These are phyloP conservation scores for Miniopterus natalensis DNA, from an alignment of 2,113 vertebrate genomes.

Conservation along the genomic window DNA sequence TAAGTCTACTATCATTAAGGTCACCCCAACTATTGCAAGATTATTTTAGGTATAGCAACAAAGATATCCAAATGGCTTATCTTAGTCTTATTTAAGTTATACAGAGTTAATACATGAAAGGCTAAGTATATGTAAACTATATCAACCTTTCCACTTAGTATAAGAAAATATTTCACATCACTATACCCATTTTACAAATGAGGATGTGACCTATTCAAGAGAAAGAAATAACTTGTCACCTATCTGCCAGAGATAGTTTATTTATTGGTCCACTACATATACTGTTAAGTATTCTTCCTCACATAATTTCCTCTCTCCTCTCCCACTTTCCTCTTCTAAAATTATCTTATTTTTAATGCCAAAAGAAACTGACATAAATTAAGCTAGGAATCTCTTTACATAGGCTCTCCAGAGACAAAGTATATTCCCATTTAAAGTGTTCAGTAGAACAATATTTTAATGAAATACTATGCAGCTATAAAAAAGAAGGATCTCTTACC, in stretches of 20 bases:
- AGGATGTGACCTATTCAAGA: neutral
- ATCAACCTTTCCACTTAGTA: neutral
- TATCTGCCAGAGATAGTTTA: neutral
- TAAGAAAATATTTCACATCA: neutral
- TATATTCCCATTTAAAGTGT: neutral
- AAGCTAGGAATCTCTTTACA: neutral
- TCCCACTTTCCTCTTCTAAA: neutral
- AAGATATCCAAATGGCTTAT: neutral
- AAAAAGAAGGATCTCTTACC: too few relatives aligned
- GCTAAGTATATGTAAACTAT: neutral
- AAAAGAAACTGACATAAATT: neutral
- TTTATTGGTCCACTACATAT: neutral
- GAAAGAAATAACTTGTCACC: neutral
- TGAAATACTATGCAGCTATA: too few relatives aligned
- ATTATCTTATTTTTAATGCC: neutral
- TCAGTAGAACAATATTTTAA: neutral
- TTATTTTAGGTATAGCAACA: neutral
- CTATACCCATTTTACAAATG: neutral
- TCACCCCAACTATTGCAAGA: neutral
- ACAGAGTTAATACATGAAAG: neutral
- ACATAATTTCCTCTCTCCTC: neutral
- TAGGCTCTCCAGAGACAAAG: neutral
- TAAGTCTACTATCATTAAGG: neutral
- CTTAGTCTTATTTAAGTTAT: neutral
- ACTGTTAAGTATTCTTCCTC: neutral